phyloP scores from a whole-genome alignment of 2,113 vertebrate genomes.

The Isurus oxyrinchus region DNA sequence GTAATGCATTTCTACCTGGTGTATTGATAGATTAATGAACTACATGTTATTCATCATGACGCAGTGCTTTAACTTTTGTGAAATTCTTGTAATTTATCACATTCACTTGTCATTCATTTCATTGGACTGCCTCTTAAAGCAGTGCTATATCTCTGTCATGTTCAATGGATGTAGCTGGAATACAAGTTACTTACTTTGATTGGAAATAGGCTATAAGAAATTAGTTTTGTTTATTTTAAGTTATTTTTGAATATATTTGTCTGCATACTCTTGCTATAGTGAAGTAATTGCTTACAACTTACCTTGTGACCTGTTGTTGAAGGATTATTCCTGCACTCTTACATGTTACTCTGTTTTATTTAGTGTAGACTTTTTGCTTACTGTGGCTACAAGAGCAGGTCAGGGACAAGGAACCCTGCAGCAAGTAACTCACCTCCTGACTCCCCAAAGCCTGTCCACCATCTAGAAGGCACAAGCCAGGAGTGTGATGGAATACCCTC shows the following conservation, averaged over 20 bases:
- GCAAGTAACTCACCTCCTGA: no score
- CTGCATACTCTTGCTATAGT: background rate
- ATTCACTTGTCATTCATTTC: background rate
- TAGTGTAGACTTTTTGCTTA: background rate
- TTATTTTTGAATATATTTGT: background rate
- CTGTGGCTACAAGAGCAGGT: background rate
- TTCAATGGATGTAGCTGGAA: background rate
- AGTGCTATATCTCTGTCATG: background rate
- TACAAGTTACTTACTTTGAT: background rate
- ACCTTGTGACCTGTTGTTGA: background rate
- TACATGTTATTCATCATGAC: background rate
- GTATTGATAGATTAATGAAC: background rate
- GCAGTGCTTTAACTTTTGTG: background rate
- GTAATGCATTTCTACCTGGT: background rate
- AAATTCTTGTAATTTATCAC: slow-evolving; percentile 13
- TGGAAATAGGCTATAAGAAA: background rate
- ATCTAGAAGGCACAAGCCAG: no score
- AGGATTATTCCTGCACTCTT: background rate
- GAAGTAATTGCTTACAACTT: background rate
- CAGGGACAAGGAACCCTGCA: no score
- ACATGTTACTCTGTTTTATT: background rate
- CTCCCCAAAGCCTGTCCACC: no score
- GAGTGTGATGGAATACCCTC: no score
- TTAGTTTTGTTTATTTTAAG: background rate
- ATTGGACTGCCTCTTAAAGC: background rate